Conservation (phyloP, 2,888 invertebrate genomes). For the Cylindroiulus punctatus region DNA sequence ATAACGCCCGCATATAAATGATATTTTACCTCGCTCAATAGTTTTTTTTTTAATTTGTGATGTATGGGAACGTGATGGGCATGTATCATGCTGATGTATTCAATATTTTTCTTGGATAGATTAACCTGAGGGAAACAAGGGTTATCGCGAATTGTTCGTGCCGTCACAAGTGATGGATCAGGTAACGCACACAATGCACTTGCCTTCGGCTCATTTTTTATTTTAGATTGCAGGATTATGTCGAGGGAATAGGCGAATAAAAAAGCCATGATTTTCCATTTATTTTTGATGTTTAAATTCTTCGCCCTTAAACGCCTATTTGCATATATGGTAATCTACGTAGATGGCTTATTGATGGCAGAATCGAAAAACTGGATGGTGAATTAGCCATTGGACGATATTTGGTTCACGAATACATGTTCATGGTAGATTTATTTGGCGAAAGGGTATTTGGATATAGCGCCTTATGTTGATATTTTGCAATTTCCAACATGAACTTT, state of each 20-base stretch:
- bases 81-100: slow-evolving; percentile 45
- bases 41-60: slow-evolving; percentile 16
- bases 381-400: neutral
- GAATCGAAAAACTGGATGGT: neutral
- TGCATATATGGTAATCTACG: neutral
- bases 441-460: no score
- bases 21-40: neutral
- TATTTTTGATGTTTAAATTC: slow-evolving; percentile 9
- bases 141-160: slow-evolving; percentile 31
- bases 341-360: neutral
- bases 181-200: neutral
- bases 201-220: slow-evolving; percentile 21
- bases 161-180: slow-evolving; percentile 45
- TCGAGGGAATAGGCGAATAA: neutral
- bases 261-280: slow-evolving; percentile 45
- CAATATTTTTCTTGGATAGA: slow-evolving; percentile 35
- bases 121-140: slow-evolving; percentile 43
- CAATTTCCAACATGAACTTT: no score
- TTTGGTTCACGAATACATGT: no score
- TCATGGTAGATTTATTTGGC: no score
- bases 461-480: no score
- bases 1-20: neutral
- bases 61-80: neutral
- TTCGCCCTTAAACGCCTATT: slow-evolving; percentile 23
- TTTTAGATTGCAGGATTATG: neutral